These are phyloP conservation scores for Asobara japonica DNA, from an alignment of 1,140 invertebrate genomes.

Conservation along the genomic window DNA sequence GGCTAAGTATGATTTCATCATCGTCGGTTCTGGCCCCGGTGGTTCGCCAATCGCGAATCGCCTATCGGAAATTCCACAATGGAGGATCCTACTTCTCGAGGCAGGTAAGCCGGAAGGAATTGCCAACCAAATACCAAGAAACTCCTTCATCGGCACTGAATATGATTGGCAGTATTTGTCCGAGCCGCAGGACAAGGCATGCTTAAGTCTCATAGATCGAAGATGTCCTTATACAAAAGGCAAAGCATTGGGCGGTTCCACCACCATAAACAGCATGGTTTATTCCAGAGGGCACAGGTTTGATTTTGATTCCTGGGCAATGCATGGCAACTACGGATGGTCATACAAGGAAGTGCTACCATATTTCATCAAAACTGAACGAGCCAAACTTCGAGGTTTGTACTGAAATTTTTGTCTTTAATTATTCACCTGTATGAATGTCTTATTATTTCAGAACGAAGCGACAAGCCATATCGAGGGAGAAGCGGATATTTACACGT, in stretches of 20 bases:
- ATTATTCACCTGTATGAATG: too few relatives aligned
- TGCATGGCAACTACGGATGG: slow-evolving; percentile 74
- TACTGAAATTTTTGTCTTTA: background rate
- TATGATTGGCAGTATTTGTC: slow-evolving; percentile 72
- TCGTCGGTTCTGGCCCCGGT: slow-evolving; percentile 72
- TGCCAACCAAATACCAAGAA: slow-evolving; percentile 64
- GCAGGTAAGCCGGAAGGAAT: slow-evolving; percentile 62
- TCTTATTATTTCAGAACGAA: slow-evolving; percentile 40
- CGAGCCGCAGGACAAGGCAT: slow-evolving; percentile 73
- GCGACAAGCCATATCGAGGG: slow-evolving; percentile 65
- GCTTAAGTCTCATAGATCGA: slow-evolving; percentile 67
- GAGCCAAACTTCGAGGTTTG: slow-evolving; percentile 65
- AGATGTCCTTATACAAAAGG: slow-evolving; percentile 63
- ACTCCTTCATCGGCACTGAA: slow-evolving; percentile 61
- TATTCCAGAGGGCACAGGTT: slow-evolving; percentile 80
- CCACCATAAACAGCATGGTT: slow-evolving; percentile 81
- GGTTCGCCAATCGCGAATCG: slow-evolving; percentile 72
- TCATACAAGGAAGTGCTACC: slow-evolving; percentile 72
- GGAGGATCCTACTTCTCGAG: slow-evolving; percentile 67
- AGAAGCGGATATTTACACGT: slow-evolving; percentile 62
- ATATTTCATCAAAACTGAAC: slow-evolving; percentile 71
- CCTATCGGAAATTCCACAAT: slow-evolving; percentile 64
- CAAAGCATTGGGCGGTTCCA: slow-evolving; percentile 77
- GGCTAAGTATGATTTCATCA: slow-evolving; percentile 62
- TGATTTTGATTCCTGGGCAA: slow-evolving; percentile 80